Evolutionary conservation across 2,888 invertebrate genomes (phyloP), one percentile per base, ranked within the genome.

Genomic region (Thymelicus sylvestris): DNA sequence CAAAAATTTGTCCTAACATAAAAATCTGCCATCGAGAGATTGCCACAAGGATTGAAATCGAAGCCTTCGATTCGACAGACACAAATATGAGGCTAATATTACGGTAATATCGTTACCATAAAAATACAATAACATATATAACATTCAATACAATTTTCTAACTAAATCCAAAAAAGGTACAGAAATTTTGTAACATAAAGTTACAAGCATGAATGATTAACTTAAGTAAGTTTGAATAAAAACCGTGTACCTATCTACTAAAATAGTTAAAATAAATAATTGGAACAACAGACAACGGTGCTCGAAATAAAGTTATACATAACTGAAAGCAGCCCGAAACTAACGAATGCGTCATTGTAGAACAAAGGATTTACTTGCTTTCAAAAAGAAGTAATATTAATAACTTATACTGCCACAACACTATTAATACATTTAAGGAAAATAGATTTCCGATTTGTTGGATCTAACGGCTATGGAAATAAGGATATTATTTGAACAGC

Each of bases 311-410:
- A 69, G 69, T 69, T 62, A 50, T 69, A 69, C 55, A 50, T 69
- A 69, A 59, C 57, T 59, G 48, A 59, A 57, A 57, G 47, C 39
- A 8, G 47, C 48, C 64, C 52, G 39, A 61, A 70, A 69, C 69
- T 69, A 73, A 75, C 73, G 72, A 71, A 76, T 75, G 73, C 73
- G 74, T 75, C 74, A 75, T 72, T 47, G 48, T 72, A 76, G 74
- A 75, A 77, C 76, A 78, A 78, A 78, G 74, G 74, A 76, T 74
- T 67, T 72, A 73, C 73, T 75, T 77, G 77, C 74, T 68, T 78
- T 75, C 74, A 66, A 72, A 72, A 72, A 76, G 73, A 74, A 60
- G 70, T 72, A 75, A 78, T 77, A 79, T 77, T 76, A 75, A 79
- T 78, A 78, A 74, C 75, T 75, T 74, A 77, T 75, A 75, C 70